Base-by-base conservation (phyloP, 2,797 vertebrate species). In the Xenopus petersii region DNA sequence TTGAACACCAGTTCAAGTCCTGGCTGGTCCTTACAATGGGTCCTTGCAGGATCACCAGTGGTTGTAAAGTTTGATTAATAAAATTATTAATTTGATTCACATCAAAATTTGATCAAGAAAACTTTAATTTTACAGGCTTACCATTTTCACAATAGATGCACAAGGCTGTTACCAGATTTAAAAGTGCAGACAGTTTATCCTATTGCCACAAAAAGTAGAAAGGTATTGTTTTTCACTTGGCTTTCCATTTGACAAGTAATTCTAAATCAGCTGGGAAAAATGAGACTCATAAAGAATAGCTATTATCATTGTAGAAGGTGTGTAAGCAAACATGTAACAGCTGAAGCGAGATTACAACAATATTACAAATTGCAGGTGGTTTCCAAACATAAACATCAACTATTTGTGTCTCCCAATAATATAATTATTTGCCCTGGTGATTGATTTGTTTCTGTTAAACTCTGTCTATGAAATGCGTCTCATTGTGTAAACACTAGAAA, bases 121-220 rank as follows among this genome's bases (percentile, higher is more conserved):
- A 42, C 6, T 36, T 36, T 42, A 42, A 42, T 42, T 42, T 5
- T 42, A 42, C 3, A 42, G 36, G 56, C 51, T 65, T 9, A 15
- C 56, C 68, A 46, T 67, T 74, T 74, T 68, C 73, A 68, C 65
- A 68, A 54, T 54, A 65, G 65, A 42, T 68, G 65, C 73, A 68
- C 65, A 74, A 54, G 61, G 16, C 65, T 62, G 58, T 74, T 58
- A 70, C 59, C 42, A 30, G 26, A 30, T 4, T 30, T 30, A 30
- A 30, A 30, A 30, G 26, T 30, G 2, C 26, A 0, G 26, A 30
- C 1, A 30, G 26, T 4, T 30, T 30, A 30, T 4, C 2, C 26
- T 30, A 30, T 30, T 30, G 26, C 2, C 26, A 30, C 1, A 30
- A 2, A 30, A 30, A 30, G 26, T 4, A 30, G 26, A 30, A 55